Evolutionary conservation across 2,113 vertebrate genomes (phyloP), one percentile per base, ranked within the genome.

Genomic region (Xerus inauris): DNA sequence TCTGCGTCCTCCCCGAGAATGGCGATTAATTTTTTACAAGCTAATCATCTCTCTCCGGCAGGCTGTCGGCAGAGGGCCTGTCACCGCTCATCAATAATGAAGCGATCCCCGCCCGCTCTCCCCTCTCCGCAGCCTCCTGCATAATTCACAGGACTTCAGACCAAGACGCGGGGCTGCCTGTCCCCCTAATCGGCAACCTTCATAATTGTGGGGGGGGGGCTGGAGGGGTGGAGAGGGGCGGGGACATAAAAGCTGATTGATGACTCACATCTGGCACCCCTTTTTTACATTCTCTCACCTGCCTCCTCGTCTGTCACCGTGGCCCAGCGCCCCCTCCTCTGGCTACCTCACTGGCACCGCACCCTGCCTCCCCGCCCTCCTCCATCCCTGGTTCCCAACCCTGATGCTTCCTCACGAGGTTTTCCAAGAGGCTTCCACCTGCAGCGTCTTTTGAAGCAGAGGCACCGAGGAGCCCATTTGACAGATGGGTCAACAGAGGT

Each of bases 31-130:
- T 98, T 98, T 98, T 98, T 77, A 98, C 89, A 83, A 98, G 98
- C 98, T 98, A 98, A 98, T 99, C 98, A 97, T 98, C 83, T 98
- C 98, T 98, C 98, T 97, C 42, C 90, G 96, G 98, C 98, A 98
- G 98, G 97, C 96, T 98, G 98, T 98, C 98, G 98, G 98, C 93
- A 7, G n/a, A 65, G 73, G 97, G 85, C 96, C 97, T 97, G 96
- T 98, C 98, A 97, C 96, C 97, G 87, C 98, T 98, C 98, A 99
- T 99, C 98, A 99, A 99, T 99, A 99, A 99, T 99, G 97, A 93
- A 99, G 93, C 32, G 93, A 97, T 96, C 96, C n/a, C 89, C 42
- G 97, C 17, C 95, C 80, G 65, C 75, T 3, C 49, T 51, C 49
- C 49, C 49, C 24, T 35, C 96, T n/a, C 95, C 0, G n/a, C 97